These are phyloP conservation scores for Zygothrica quintamaculata DNA, from an alignment of 2,888 invertebrate genomes.

Conservation along the genomic window DNA sequence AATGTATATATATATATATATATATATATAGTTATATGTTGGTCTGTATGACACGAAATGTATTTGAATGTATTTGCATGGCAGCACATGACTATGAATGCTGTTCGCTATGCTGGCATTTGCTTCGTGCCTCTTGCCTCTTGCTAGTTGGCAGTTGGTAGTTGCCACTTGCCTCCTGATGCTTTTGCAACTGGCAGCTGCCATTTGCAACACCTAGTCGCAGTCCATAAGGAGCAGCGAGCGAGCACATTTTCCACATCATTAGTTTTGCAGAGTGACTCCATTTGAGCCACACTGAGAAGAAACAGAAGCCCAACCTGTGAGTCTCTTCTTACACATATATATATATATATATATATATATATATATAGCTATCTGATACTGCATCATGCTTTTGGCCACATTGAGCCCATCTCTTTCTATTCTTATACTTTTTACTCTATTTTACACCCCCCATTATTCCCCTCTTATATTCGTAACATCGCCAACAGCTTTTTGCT, in stretches of 20 bases:
- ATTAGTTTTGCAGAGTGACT: conserved; percentile 79
- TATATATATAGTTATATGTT: conserved; percentile 6
- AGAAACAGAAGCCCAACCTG: conserved; percentile 44
- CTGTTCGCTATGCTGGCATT: conserved; percentile 22
- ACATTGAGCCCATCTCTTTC: not conserved
- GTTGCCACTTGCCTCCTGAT: conserved; percentile 14
- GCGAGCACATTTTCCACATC: conserved; percentile 80
- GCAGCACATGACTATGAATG: not conserved
- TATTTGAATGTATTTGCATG: conserved; percentile 16
- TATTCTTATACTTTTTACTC: too few species aligned
- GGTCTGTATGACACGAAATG: too few species aligned
- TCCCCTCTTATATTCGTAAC: too few species aligned
- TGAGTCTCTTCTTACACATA: conserved; percentile 16
- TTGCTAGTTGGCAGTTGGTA: not conserved
- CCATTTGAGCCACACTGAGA: conserved; percentile 67
- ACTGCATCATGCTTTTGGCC: conserved; percentile 53
- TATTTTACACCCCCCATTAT: too few species aligned
- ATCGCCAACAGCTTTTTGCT: conserved; percentile 62
- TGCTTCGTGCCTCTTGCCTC: conserved; percentile 46
- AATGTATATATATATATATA: conserved; percentile 1
- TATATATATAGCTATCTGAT: not conserved
- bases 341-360: not conserved
- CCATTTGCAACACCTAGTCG: conserved; percentile 60
- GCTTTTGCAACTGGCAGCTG: conserved; percentile 41
- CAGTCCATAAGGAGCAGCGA: conserved; percentile 38